Percentiles rank a stretch among this genome's conserved stretches.
phyloP scores from a whole-genome alignment of 2,888 invertebrate species.

The Pseudolycoriella hygida region DNA sequence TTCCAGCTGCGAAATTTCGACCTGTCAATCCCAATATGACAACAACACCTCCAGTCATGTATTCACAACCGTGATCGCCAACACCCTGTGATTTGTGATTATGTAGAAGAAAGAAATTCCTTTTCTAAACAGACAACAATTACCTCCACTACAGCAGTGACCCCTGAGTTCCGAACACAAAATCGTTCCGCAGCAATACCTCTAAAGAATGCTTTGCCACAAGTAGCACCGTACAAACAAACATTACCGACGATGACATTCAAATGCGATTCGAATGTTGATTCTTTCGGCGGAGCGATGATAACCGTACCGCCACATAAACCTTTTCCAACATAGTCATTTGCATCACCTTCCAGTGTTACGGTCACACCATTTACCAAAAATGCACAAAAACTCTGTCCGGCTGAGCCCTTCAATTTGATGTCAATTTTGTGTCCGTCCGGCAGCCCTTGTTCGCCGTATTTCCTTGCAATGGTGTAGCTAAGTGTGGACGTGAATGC shows the following conservation, averaged over 20 bases:
- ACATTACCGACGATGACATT: constrained; percentile 98
- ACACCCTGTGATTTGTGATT: constrained; percentile 49
- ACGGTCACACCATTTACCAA: constrained; percentile 77
- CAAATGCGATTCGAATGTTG: constrained; percentile 74
- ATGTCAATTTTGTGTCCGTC: constrained; percentile 60
- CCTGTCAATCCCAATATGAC: constrained; percentile 90
- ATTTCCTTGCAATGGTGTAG: constrained; percentile 88
- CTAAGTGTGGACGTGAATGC: constrained; percentile 88
- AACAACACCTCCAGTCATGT: constrained; percentile 93
- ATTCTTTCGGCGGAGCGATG: constrained; percentile 77
- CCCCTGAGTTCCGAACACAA: constrained; percentile 96
- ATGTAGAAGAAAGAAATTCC: no score
- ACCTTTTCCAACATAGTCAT: constrained; percentile 95
- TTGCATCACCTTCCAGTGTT: constrained; percentile 88
- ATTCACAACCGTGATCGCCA: constrained; percentile 99
- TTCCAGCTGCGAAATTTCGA: constrained; percentile 96
- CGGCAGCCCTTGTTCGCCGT: constrained; percentile 73
- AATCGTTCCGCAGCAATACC: constrained; percentile 97
- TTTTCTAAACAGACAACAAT: no score
- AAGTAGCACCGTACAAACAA: constrained; percentile 92
- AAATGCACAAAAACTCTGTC: constrained; percentile 98
- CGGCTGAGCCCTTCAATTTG: constrained; percentile 78
- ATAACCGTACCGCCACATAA: constrained; percentile 88
- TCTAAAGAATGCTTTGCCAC: constrained; percentile 83
- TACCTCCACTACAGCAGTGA: constrained; percentile 80